These are phyloP conservation scores for Acanthornis magna DNA, from an alignment of 2,797 vertebrate genomes.

Conservation along the genomic window DNA sequence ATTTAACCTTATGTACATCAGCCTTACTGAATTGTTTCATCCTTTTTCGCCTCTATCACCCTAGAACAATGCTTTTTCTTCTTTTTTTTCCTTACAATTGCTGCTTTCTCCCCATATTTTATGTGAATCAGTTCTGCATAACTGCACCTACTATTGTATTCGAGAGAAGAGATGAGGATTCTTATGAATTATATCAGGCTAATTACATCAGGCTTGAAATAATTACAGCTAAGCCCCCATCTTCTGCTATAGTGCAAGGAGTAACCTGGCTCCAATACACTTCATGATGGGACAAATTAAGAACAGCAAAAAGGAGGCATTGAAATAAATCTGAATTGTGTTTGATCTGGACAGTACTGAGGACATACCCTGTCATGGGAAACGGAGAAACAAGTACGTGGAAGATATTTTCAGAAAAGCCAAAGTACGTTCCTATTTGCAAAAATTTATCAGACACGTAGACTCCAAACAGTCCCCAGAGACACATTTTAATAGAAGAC, in stretches of 20 bases:
- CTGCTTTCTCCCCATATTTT: background rate
- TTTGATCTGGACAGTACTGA: background rate
- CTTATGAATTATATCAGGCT: background rate
- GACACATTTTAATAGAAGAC: background rate
- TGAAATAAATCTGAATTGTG: background rate
- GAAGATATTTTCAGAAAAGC: background rate
- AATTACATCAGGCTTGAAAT: conserved; percentile 8
- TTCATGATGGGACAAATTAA: background rate
- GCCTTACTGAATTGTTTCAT: background rate
- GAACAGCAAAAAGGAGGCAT: background rate
- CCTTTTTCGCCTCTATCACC: background rate
- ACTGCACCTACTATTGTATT: background rate
- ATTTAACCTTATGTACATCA: background rate
- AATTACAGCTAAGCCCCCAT: background rate
- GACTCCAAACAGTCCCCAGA: background rate
- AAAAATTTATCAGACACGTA: background rate
- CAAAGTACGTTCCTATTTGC: background rate
- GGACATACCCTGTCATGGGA: background rate
- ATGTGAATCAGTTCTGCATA: conserved; percentile 3
- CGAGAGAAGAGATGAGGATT: background rate
- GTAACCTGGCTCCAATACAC: background rate
- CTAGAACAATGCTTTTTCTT: background rate
- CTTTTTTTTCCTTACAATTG: background rate
- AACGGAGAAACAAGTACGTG: background rate
- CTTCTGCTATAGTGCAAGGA: background rate